Evolutionary conservation across 1,140 invertebrate genomes (phyloP), one percentile per base, ranked within the genome.

Genomic region (Lordiphosa clarofinis): DNA sequence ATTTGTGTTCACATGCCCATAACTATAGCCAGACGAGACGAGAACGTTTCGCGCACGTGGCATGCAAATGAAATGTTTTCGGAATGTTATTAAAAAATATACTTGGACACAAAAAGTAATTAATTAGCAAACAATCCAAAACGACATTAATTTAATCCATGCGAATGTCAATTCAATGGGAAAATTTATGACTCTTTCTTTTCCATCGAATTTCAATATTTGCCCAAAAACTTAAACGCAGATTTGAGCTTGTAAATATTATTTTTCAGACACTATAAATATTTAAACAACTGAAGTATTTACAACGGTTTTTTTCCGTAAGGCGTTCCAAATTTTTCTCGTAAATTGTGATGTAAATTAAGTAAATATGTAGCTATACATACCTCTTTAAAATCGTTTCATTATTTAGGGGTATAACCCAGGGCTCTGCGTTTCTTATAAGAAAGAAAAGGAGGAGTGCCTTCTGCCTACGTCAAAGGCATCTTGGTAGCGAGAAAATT

Each of bases 121-220:
- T 49, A 44, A 36, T 43, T 54, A 39, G 10, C 11, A 24, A 33
- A 48, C 39, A 50, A 33, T 13, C 11, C 9, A 40, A 21, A 28
- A 37, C 49, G 44, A 39, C 54, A 58, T 59, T 78, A 81, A 81
- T 78, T 78, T 70, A 65, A 81, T 50, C 70, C 59, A 79, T 79
- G 62, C 73, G 73, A 68, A 46, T 37, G 36, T 60, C 68, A 40
- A 59, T 67, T 73, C 47, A 21, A 28, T 31, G 52, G 54, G 43
- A 64, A 73, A 78, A 79, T 78, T 78, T 78, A 78, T 81, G 38
- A 75, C 64, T 44, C 46, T 61, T 49, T 61, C 39, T 53, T 48
- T 78, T 81, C 62, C 65, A 81, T 56, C 47, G 70, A 78, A 78
- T 52, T 31, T 56, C 61, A 81, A 79, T 78, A 61, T 65, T 73